Evolutionary conservation across 2,113 vertebrate species (phyloP), one percentile per base, ranked within the genome.

Genomic region (Hippocampus abdominalis): DNA sequence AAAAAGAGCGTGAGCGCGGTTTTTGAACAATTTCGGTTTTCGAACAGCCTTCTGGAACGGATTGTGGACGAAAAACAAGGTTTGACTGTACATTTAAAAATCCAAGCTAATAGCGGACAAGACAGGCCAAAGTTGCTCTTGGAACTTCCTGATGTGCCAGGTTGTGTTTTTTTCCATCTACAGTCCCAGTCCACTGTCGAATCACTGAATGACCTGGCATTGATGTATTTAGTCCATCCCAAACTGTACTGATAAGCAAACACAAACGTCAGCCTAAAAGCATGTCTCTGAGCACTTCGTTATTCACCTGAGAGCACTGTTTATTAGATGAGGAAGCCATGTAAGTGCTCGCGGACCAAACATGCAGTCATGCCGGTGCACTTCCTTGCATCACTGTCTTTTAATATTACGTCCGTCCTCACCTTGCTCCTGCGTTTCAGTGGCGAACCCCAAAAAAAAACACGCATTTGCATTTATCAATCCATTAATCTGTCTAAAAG

Each of bases 391-490:
- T 71, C 21, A 36, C 18, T 63, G 65, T 36, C 21, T 69, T 23
- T 51, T 48, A 68, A 36, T 72, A 51, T 72, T 53, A 70, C 70
- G 66, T 71, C 63, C 49, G 63, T 53, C 69, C 46, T 76, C 72
- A 71, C 68, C 71, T 67, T 39, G 25, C 60, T n/a, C 21, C 44
- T n/a, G 68, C 76, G 61, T 36, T 64, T 64, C 40, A 16, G 40
- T 25, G 2, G 1, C 7, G 7, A 25, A 65, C 72, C 59, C n/a
- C n/a, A 44, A 44, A 44, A 62, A 75, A 80, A 64, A 36, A 56
- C 51, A 53, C 54, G 71, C 2, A 86, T 84, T 85, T 83, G 80
- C 81, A 86, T 80, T 70, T 68, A 49, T 84, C 64, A 56, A 74
- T 81, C 75, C 29, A 56, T 82, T 81, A 59, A 68, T 78, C 71